Evolutionary conservation across 2,888 invertebrate species (phyloP), one percentile per base, ranked within the genome.

Genomic region (Merodon equestris): DNA sequence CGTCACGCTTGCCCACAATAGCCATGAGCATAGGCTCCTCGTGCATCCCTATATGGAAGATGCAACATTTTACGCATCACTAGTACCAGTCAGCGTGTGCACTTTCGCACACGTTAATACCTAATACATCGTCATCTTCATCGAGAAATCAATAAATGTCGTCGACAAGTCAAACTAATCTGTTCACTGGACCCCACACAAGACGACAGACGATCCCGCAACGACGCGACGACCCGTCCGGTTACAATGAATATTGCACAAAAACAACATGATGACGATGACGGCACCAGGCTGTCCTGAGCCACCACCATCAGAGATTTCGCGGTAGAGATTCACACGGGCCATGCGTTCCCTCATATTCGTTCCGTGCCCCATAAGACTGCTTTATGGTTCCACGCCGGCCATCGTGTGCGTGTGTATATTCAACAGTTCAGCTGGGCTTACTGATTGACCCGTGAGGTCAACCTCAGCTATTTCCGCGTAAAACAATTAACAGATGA

Each of bases 401-500:
- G 27, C 27, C 27, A 27, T 27, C 27, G 27, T 27, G 7, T 27
- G 27, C 27, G 27, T 27, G 27, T 27, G n/a, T 40, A 61, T 57
- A 61, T 71, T 38, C 72, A 57, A 38, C 45, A 36, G 56, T 27
- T 51, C 34, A 51, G 50, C 45, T 47, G 2, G 17, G 61, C n/a
- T 15, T 48, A 45, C 63, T 42, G 72, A 72, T 63, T 77, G 77
- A 77, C 77, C 77, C 42, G 1, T 14, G 63, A 58, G 77, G 72
- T 67, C 72, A 77, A 47, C 47, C 57, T 57, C 42, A 68, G 51
- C 42, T 68, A 77, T 77, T 77, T 77, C 77, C 77, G 77, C 67
- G 63, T 67, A 68, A 72, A 72, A 68, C 77, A 77, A 77, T 77
- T 77, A 77, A 77, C 71, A 56, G 51, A 67, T 60, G 71, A 67